Conservation (phyloP, 2,797 vertebrate species). For the Selene dorsalis region DNA sequence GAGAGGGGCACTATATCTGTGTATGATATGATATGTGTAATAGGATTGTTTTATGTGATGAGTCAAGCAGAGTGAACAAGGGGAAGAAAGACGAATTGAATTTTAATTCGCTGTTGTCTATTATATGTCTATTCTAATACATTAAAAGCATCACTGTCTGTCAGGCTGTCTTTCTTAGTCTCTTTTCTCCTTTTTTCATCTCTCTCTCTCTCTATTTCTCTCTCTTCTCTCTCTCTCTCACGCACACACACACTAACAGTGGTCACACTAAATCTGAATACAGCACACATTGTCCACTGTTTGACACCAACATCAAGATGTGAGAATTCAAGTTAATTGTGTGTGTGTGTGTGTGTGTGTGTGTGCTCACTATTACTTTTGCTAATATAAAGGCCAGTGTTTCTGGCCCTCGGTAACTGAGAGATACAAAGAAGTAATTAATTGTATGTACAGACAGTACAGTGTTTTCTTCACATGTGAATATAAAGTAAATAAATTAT, state of each 20-base stretch:
- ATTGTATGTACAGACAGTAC: background rate
- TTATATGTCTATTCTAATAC: slow-evolving; percentile 67
- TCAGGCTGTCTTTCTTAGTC: slow-evolving; percentile 19
- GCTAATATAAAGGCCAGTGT: slow-evolving; percentile 6
- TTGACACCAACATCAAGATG: slow-evolving; percentile 40
- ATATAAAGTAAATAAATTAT: slow-evolving; percentile 23
- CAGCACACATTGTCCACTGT: slow-evolving; percentile 10
- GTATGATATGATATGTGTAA: too few species aligned
- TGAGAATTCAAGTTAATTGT: background rate
- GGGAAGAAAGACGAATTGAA: slow-evolving; percentile 80
- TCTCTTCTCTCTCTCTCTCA: background rate
- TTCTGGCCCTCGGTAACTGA: slow-evolving; percentile 11
- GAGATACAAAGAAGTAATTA: background rate
- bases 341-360: background rate
- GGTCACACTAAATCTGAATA: slow-evolving; percentile 3
- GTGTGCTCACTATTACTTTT: slow-evolving; percentile 5
- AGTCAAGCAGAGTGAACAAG: slow-evolving; percentile 83
- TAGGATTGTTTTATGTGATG: slow-evolving; percentile 92
- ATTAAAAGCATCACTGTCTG: slow-evolving; percentile 72
- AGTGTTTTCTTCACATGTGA: background rate
- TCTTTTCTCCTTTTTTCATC: background rate
- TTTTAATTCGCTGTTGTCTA: slow-evolving; percentile 81
- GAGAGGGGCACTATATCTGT: slow-evolving; percentile 86
- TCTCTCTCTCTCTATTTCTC: background rate
- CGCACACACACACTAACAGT: slow-evolving; percentile 2